Base-by-base conservation (phyloP, 1,140 invertebrate species). In the Anastrepha obliqua region DNA sequence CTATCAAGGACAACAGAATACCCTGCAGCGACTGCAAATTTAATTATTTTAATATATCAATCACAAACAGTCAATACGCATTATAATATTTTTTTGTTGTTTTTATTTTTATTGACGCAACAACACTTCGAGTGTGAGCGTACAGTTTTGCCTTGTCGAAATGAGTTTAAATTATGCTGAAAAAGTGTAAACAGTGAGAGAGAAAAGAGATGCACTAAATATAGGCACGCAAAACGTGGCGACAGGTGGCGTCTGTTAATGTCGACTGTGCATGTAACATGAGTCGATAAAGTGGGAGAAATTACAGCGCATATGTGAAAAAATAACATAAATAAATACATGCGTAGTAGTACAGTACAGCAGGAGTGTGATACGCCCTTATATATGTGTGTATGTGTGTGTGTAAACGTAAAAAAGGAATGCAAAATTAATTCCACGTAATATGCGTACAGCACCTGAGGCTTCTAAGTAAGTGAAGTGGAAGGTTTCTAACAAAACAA, bases 41-140 rank as follows among this genome's bases (percentile, higher is more conserved):
- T 17, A 70, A 70, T 70, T 70, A 70, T 5, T 70, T 47, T 9
- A 42, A 70, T 13, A 70, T 70, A 70, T 70, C 67, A 70, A 70
- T 70, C 42, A 70, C 39, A 2, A 70, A 9, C 67, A 70, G 67
- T 70, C 67, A 44, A 70, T 70, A 44, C 42, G 8, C 67, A 70
- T 70, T 70, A 70, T 13, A 8, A 65, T 65, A 65, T 39, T 29
- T 8, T 65, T 4, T 65, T 65, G 8, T 39, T 8, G 9, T 8
- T 29, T 44, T 70, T 44, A 13, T 2, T 15, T 11, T 42, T 15
- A 13, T 62, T 62, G 60, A 4, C 17, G 4, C 7, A 17, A 13
- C 17, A n/a, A 17, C 3, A 62, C 2, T 15, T n/a, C 15, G 60
- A 62, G 39, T 70, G 9, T 2, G 42, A 2, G 65, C 13, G 2